These are phyloP conservation scores for Entomyzon cyanotis DNA, from an alignment of 2,113 vertebrate genomes.

Conservation along the genomic window DNA sequence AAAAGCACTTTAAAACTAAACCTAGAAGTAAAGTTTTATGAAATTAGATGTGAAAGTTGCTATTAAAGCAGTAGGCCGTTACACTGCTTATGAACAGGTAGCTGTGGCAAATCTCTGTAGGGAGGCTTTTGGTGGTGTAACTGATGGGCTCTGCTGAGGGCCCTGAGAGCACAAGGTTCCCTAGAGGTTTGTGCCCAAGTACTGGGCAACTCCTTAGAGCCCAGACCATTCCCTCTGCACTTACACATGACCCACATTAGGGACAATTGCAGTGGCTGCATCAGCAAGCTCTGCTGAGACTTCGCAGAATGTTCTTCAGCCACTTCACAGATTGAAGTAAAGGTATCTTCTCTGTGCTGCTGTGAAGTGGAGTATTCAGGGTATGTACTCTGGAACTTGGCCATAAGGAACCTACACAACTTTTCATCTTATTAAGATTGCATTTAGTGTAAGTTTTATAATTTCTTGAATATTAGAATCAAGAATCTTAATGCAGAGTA, in stretches of 20 bases:
- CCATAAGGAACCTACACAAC: not conserved
- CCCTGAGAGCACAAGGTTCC: not conserved
- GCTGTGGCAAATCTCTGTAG: not conserved
- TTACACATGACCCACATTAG: rapidly evolving
- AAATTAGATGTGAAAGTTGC: not conserved
- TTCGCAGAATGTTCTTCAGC: not conserved
- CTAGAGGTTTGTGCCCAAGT: not conserved
- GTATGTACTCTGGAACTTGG: not conserved
- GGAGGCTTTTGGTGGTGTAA: not conserved
- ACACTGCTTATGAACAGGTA: not conserved
- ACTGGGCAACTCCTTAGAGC: not conserved
- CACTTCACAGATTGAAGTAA: not conserved
- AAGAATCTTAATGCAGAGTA: not conserved
- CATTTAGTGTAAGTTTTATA: not conserved
- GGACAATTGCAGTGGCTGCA: not conserved
- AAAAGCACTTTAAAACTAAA: not conserved
- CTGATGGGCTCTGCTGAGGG: not conserved
- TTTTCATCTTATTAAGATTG: not conserved
- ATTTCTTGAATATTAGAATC: not conserved
- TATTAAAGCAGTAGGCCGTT: not conserved
- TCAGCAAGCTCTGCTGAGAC: not conserved
- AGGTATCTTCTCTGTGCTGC: not conserved
- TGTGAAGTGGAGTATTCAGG: not conserved
- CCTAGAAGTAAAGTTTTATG: not conserved
- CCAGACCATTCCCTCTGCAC: not conserved